Conservation (phyloP, 2,888 invertebrate species). For the Trissonchulus latispiculum region DNA sequence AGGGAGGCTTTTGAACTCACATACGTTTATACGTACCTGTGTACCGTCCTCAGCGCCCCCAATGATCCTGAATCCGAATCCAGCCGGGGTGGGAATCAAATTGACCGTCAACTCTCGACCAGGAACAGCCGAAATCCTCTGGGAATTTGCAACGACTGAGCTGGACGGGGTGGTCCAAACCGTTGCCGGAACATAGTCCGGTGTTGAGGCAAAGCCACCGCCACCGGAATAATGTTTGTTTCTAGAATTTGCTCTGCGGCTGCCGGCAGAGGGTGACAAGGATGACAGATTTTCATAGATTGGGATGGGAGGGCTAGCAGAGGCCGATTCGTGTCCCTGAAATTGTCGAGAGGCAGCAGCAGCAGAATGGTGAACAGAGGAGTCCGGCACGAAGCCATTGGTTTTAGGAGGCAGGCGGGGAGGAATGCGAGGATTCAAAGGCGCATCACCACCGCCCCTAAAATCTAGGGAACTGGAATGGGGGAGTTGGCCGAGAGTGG, state of each 20-base stretch:
- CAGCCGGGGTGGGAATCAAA: constrained; percentile 71
- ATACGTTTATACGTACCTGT: no score
- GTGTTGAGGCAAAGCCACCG: constrained; percentile 32
- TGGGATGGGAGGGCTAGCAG: background rate
- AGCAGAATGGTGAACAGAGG: background rate
- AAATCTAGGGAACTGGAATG: background rate
- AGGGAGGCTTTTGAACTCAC: no score
- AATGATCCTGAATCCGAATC: constrained; percentile 95
- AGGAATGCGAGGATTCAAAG: background rate
- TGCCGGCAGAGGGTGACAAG: no score
- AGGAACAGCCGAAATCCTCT: background rate
- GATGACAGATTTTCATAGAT: constrained; percentile 23
- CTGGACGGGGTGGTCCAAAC: constrained; percentile 26
- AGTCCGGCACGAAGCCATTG: constrained; percentile 21
- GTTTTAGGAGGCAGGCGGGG: constrained; percentile 8
- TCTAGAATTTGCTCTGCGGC: no score
- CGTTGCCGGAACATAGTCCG: constrained; percentile 40
- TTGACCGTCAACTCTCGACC: constrained; percentile 56
- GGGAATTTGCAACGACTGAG: background rate
- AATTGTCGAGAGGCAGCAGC: background rate
- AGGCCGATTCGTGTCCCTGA: background rate
- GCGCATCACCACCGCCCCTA: background rate
- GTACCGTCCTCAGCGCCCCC: constrained; percentile 96
- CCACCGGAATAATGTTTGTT: background rate
- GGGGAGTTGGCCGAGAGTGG: background rate